phyloP scores from a whole-genome alignment of 2,888 invertebrate genomes.

The Selenia dentaria region DNA sequence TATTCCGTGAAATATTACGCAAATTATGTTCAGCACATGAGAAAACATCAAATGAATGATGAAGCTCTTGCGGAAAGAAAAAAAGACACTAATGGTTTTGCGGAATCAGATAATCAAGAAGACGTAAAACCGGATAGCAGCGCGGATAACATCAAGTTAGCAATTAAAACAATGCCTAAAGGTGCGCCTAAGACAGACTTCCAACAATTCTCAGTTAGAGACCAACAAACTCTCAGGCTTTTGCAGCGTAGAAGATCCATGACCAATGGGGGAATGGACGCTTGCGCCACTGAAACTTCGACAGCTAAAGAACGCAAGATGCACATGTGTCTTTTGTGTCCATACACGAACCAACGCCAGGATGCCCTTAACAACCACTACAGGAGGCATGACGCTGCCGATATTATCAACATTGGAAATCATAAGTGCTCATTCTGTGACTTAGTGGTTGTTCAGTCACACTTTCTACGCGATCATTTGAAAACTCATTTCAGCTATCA shows the following conservation, averaged over 20 bases:
- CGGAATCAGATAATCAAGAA: constrained; percentile 52
- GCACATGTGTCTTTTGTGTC: constrained; percentile 91
- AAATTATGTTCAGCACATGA: constrained; percentile 92
- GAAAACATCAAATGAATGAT: constrained; percentile 90
- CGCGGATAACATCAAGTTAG: constrained; percentile 67
- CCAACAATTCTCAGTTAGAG: constrained; percentile 84
- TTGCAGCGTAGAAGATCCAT: constrained; percentile 81
- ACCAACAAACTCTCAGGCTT: constrained; percentile 86
- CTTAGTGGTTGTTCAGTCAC: constrained; percentile 90
- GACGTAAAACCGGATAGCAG: constrained; percentile 54
- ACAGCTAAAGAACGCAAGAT: constrained; percentile 85
- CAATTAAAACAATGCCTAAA: constrained; percentile 77
- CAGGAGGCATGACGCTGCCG: constrained; percentile 86
- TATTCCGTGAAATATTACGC: constrained; percentile 95
- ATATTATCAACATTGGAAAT: constrained; percentile 84
- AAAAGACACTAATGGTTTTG: constrained; percentile 54
- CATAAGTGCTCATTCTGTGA: constrained; percentile 93
- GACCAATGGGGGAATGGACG: constrained; percentile 62
- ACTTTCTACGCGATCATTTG: constrained; percentile 91
- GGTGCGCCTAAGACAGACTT: constrained; percentile 71
- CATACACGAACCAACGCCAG: constrained; percentile 89
- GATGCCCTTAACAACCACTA: constrained; percentile 91
- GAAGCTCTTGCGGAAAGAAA: constrained; percentile 86
- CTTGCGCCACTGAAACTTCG: constrained; percentile 61
- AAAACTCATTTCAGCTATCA: constrained; percentile 89